Evolutionary conservation across 2,888 invertebrate species (phyloP).

Genomic region (Epicampocera succincta): DNA sequence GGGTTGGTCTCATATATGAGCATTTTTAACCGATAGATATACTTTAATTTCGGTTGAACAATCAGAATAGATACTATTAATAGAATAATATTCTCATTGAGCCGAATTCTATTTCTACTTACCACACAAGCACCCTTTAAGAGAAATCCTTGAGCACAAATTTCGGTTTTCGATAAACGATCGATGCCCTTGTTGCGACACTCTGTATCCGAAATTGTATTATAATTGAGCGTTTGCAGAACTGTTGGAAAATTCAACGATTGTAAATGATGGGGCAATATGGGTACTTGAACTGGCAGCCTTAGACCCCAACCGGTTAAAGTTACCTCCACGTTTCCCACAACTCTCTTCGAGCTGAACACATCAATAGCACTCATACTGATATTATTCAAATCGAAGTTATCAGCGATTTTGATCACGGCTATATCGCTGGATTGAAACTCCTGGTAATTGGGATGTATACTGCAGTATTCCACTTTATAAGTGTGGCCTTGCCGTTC

Average conservation of each 20-base stretch:
- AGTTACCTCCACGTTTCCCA: conserved; percentile 74
- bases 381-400: conserved; percentile 73
- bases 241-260: conserved; percentile 74
- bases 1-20: no score
- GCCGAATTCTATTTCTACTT: no score
- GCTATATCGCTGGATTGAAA: conserved; percentile 79
- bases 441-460: conserved; percentile 78
- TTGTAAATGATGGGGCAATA: conserved; percentile 71
- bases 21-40: no score
- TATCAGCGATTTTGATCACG: conserved; percentile 73
- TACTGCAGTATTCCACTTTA: conserved; percentile 72
- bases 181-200: conserved; percentile 75
- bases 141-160: conserved; percentile 76
- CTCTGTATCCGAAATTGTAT: conserved; percentile 76
- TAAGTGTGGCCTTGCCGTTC: conserved; percentile 73
- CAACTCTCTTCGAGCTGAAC: conserved; percentile 68
- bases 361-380: conserved; percentile 81
- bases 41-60: no score
- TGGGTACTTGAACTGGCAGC: conserved; percentile 75
- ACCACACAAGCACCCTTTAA: conserved; percentile 78
- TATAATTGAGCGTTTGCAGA: conserved; percentile 76
- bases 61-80: no score
- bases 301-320: conserved; percentile 80
- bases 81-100: no score
- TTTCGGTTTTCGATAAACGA: conserved; percentile 77